Conservation (phyloP, 2,797 vertebrate species). For the Pogoniulus pusillus region DNA sequence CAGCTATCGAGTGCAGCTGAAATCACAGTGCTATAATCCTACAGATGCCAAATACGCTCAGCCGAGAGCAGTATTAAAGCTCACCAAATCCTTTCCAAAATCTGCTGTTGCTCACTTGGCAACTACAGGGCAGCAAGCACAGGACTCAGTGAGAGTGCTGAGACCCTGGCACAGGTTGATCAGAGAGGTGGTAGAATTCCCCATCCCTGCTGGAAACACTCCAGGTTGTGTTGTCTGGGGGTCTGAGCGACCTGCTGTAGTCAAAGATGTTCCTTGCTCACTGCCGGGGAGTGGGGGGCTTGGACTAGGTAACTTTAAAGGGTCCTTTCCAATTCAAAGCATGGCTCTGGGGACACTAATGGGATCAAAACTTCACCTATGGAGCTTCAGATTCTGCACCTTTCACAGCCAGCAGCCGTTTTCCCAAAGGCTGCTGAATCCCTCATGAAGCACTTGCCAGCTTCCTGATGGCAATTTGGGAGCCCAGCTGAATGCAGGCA, state of each 20-base stretch:
- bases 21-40: not conserved
- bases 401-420: not conserved
- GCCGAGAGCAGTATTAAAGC: not conserved
- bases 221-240: too few species aligned
- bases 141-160: too few species aligned
- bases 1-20: not conserved
- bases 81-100: not conserved
- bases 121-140: not conserved
- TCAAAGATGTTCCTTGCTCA: too few species aligned
- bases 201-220: too few species aligned
- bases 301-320: too few species aligned
- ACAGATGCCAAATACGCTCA: not conserved
- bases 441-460: conserved; percentile 5
- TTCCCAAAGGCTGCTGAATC: not conserved
- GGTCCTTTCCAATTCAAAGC: too few species aligned
- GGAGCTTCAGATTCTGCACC: not conserved
- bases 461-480: not conserved
- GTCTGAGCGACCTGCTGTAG: too few species aligned
- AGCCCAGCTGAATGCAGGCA: conserved; percentile 27
- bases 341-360: not conserved
- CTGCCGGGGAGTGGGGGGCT: too few species aligned
- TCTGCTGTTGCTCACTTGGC: not conserved
- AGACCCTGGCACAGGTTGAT: too few species aligned
- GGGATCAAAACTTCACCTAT: not conserved
- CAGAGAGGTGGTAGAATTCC: too few species aligned